phyloP scores from a whole-genome alignment of 2,888 invertebrate genomes.

The Protodeltote pygarga region DNA sequence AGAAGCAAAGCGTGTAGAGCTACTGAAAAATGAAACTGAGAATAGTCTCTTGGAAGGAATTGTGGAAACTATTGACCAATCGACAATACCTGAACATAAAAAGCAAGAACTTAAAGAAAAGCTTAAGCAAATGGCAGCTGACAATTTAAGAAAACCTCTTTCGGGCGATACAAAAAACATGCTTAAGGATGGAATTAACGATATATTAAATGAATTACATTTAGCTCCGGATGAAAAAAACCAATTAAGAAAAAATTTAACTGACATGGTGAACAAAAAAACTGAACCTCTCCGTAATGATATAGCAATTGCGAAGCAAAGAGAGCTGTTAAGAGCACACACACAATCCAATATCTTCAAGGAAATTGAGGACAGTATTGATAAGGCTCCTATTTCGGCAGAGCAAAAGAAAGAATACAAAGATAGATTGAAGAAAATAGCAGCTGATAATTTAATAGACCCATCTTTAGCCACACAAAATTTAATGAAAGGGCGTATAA shows the following conservation, averaged over 20 bases:
- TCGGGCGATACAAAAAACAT: background rate
- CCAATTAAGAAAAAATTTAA: slow-evolving; percentile 26
- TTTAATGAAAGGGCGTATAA: no score
- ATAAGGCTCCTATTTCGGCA: background rate
- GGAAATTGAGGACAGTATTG: background rate
- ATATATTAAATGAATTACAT: slow-evolving; percentile 20
- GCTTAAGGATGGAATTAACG: slow-evolving; percentile 15
- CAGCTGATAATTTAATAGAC: background rate
- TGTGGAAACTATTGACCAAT: background rate
- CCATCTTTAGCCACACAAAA: no score
- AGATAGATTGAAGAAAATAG: background rate
- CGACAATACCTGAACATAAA: background rate
- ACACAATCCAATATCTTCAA: background rate
- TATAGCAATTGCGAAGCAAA: background rate
- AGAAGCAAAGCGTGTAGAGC: background rate
- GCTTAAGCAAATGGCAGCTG: background rate
- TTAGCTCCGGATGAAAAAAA: slow-evolving; percentile 22
- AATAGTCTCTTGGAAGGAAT: background rate
- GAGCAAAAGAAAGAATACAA: background rate
- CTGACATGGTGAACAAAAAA: slow-evolving; percentile 27
- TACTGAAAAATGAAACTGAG: background rate
- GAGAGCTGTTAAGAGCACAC: background rate
- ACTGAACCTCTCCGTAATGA: slow-evolving; percentile 14
- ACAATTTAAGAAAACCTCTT: background rate
- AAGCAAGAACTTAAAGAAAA: background rate